Percentiles rank a stretch among this genome's conserved stretches.
Conservation (phyloP, 2,113 vertebrate species). For the Silurus glanis region DNA sequence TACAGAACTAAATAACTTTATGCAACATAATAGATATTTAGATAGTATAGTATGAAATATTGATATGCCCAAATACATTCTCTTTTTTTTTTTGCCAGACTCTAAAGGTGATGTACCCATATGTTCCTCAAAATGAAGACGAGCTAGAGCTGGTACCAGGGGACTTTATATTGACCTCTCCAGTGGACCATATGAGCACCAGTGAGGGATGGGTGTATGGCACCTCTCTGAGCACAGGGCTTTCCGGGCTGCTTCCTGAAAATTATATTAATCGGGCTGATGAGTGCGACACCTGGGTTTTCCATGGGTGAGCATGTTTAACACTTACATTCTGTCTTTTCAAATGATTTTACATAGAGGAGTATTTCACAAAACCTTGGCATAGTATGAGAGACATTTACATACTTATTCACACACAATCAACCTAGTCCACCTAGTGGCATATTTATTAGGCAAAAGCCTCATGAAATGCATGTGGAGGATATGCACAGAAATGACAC, state of each 20-base stretch:
- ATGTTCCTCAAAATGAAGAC: conserved; percentile 91
- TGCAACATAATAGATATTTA: background rate
- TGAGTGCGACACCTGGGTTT: conserved; percentile 94
- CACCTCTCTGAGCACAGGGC: conserved; percentile 84
- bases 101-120: conserved; percentile 94
- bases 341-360: background rate
- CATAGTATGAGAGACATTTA: background rate
- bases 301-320: conserved; percentile 81
- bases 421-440: background rate
- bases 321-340: background rate
- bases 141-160: conserved; percentile 91
- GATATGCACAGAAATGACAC: background rate
- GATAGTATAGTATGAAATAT: background rate
- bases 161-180: conserved; percentile 94
- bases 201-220: conserved; percentile 96
- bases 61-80: background rate
- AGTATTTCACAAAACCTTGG: background rate
- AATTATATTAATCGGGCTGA: conserved; percentile 92
- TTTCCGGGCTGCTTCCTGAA: conserved; percentile 91
- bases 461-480: background rate
- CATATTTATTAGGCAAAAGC: background rate
- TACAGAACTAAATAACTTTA: background rate
- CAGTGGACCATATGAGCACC: conserved; percentile 85
- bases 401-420: background rate
- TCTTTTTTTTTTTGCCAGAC: conserved; percentile 71